Percentiles rank a stretch among this genome's conserved stretches.
Evolutionary conservation across 1,140 invertebrate genomes (phyloP).

Genomic region (Antheraea mylitta): DNA sequence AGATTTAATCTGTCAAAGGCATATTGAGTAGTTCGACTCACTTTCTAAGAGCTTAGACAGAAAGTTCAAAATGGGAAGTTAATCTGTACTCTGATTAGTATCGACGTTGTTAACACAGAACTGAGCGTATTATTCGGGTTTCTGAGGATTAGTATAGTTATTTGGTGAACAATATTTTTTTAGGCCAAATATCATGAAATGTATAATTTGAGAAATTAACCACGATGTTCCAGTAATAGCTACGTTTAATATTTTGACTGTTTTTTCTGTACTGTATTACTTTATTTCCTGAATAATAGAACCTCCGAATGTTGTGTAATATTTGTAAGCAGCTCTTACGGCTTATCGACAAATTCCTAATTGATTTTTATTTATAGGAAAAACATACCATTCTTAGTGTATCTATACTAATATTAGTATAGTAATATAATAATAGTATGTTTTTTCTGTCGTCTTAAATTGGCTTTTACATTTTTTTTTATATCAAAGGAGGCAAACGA

Average conservation of each 20-base stretch:
- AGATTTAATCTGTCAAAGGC: slow-evolving; percentile 26
- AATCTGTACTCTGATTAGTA: slow-evolving; percentile 18
- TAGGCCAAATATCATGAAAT: background rate
- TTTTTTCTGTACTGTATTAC: too few relatives aligned
- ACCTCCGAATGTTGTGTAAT: too few relatives aligned
- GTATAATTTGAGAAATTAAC: background rate
- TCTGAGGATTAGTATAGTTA: background rate
- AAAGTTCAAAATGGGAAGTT: slow-evolving; percentile 24
- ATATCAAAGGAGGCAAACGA: too few relatives aligned
- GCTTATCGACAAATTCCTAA: background rate
- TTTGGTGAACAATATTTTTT: too few relatives aligned
- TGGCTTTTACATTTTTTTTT: too few relatives aligned
- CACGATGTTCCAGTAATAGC: too few relatives aligned
- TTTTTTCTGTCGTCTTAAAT: too few relatives aligned
- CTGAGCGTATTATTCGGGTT: background rate
- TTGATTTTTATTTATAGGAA: background rate
- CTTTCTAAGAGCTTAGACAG: slow-evolving; percentile 19
- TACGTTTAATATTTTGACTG: too few relatives aligned
- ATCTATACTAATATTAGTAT: too few relatives aligned
- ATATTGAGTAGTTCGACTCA: slow-evolving; percentile 23
- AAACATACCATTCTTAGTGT: background rate
- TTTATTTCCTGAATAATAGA: too few relatives aligned
- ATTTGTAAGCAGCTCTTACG: too few relatives aligned
- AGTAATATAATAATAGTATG: too few relatives aligned
- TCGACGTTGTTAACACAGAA: background rate